Evolutionary conservation across 2,888 invertebrate genomes (phyloP), one percentile per base, ranked within the genome.

Genomic region (Ferdinandea cuprea): DNA sequence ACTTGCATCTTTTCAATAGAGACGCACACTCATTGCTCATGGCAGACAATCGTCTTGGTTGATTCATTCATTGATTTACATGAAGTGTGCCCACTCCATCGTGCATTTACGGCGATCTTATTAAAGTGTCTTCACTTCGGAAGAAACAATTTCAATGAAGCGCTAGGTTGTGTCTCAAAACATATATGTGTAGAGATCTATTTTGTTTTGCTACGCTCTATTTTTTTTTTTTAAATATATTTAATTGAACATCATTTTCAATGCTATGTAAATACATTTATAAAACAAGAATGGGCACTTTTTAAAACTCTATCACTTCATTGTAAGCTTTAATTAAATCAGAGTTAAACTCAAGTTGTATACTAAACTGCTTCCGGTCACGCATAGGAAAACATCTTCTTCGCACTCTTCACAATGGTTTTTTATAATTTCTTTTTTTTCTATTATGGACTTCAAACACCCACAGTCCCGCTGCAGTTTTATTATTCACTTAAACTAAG

Each of bases 11-110:
- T 15, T 8, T 1, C 11, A 8, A 61, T 46, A 13, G 8, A 37
- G 7, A 46, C 44, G 35, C 68, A 21, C 25, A 40, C 32, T 56
- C 32, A 54, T 54, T 66, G 52, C 32, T n/a, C 0, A n/a, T 13
- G 46, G 25, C 37, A 69, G 69, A 46, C 46, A 69, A 21, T 58
- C 1, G 46, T 37, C 69, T 58, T n/a, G 58, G 58, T 37, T 58
- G 56, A 69, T 56, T 44, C 25, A 56, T 13, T 44, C 19, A 48
- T 44, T 44, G 68, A 44, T 44, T 44, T 54, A 44, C 44, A 25
- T 54, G 19, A 30, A 19, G 8, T 21, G 19, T 37, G 19, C 66
- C 52, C 15, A 66, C 66, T 28, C 25, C 21, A 1, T 46, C n/a
- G 11, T 37, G 21, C 6, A 37, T 63, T 44, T 15, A 44, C 28